Conservation (phyloP, 53 echinoderm and acorn worm species). For the Luidia sarsii region DNA sequence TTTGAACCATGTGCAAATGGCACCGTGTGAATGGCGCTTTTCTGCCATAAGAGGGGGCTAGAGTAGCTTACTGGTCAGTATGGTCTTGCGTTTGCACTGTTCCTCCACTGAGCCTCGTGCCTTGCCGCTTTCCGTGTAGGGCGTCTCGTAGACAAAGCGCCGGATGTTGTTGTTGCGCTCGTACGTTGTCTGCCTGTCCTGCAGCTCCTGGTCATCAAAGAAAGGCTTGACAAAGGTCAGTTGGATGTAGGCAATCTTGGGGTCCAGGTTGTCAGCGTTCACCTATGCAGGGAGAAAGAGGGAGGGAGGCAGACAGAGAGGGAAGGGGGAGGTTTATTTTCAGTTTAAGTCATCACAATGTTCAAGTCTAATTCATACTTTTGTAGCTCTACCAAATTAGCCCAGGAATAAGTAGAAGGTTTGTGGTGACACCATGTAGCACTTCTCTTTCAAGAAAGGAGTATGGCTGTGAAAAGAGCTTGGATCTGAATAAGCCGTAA, state of each 20-base stretch:
- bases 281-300: conserved; percentile 62
- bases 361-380: too few species aligned
- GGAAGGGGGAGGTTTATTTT: too few species aligned
- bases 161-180: conserved; percentile 94
- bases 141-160: conserved; percentile 94
- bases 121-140: conserved; percentile 83
- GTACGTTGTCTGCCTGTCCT: conserved; percentile 73
- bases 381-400: too few species aligned
- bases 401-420: too few species aligned
- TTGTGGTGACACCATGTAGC: too few species aligned
- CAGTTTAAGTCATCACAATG: too few species aligned
- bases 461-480: too few species aligned
- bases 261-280: conserved; percentile 71
- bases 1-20: too few species aligned
- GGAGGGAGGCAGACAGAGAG: too few species aligned
- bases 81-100: conserved; percentile 92
- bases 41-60: not conserved
- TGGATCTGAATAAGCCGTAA: too few species aligned
- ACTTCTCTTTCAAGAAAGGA: too few species aligned
- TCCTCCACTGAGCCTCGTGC: conserved; percentile 85
- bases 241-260: conserved; percentile 91
- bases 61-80: conserved; percentile 84
- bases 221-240: conserved; percentile 92
- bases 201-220: conserved; percentile 91
- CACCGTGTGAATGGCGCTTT: too few species aligned